phyloP scores from a whole-genome alignment of 2,113 vertebrate genomes.

The Sciurus niger region DNA sequence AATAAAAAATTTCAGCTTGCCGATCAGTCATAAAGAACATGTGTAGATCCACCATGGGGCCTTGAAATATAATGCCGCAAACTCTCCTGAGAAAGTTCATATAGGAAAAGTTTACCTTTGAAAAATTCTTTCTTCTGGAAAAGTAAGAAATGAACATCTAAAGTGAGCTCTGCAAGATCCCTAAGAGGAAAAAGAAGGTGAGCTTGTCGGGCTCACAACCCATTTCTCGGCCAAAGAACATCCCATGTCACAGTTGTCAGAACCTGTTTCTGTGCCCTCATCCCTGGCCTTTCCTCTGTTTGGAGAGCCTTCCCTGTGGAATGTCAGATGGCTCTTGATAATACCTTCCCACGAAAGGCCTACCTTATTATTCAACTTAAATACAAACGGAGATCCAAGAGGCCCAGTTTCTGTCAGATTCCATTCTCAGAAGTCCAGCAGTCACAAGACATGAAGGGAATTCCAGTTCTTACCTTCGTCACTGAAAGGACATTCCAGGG shows the following conservation, averaged over 20 bases:
- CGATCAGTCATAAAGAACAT: background rate
- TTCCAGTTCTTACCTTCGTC: background rate
- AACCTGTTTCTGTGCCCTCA: background rate
- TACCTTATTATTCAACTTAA: background rate
- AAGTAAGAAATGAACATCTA: background rate
- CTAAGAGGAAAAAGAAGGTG: background rate
- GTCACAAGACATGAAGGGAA: background rate
- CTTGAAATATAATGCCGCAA: background rate
- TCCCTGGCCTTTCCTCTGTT: background rate
- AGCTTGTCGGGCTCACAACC: background rate
- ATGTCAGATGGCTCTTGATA: background rate
- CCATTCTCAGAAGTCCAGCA: background rate
- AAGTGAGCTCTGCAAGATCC: background rate
- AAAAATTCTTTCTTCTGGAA: conserved; percentile 16
- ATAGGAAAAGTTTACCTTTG: background rate
- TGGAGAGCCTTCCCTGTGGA: background rate
- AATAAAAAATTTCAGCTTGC: background rate
- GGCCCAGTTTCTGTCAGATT: background rate
- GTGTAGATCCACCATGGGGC: background rate
- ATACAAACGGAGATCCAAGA: background rate
- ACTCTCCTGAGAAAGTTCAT: background rate
- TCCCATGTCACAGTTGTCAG: background rate
- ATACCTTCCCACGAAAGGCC: background rate
- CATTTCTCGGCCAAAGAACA: background rate
- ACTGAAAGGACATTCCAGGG: background rate